Evolutionary conservation across 2,113 vertebrate genomes (phyloP).

Genomic region (Apodemus speciosus): DNA sequence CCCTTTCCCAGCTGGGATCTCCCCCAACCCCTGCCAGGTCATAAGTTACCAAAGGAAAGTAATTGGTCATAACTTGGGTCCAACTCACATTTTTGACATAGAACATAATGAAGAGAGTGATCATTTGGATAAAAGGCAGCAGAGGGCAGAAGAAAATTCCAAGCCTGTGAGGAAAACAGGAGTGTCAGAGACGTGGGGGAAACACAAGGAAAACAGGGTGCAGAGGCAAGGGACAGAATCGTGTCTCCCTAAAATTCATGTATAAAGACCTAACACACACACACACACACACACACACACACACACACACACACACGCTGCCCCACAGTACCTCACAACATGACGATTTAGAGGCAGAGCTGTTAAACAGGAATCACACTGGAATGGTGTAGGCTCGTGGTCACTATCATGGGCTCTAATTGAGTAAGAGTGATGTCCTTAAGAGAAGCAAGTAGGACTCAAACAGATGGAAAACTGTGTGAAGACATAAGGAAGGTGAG

Average conservation of each 20-base stretch:
- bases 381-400: neutral
- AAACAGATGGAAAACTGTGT: neutral
- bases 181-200: neutral
- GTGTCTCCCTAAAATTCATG: neutral
- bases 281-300: neutral
- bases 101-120: constrained; percentile 92
- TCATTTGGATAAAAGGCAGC: constrained; percentile 93
- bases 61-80: neutral
- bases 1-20: neutral
- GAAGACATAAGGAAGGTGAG: no score
- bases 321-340: neutral
- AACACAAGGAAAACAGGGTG: neutral
- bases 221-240: neutral
- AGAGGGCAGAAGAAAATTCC: constrained; percentile 96
- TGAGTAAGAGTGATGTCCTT: neutral
- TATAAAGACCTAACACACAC: neutral
- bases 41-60: neutral
- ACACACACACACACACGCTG: neutral
- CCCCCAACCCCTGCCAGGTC: neutral
- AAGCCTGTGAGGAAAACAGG: constrained; percentile 86
- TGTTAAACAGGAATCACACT: neutral
- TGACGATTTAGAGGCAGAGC: neutral
- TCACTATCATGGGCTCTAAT: neutral
- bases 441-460: neutral
- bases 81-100: constrained; percentile 93